Base-by-base conservation (phyloP, 2,888 invertebrate species). In the Allophyes oxyacanthae region DNA sequence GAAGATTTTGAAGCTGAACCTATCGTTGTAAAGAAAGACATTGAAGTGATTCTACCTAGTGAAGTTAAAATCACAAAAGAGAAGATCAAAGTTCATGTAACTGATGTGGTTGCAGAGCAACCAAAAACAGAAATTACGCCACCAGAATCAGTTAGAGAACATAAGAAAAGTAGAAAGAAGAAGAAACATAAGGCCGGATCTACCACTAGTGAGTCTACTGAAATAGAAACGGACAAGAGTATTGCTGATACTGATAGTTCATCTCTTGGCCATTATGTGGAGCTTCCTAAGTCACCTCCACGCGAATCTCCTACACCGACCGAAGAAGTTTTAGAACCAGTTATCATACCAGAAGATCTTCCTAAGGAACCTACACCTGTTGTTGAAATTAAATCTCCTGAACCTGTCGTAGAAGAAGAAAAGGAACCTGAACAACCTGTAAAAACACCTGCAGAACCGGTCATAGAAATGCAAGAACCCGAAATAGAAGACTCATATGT, bases 151-250 rank as follows among this genome's bases (percentile, higher is more conserved):
- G 69, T 68, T 10, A 85, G 82, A 61, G 94, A 94, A 68, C 89
- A 89, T 42, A 95, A 95, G 75, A 90, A 92, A 83, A 95, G 94
- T 87, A 95, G 95, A 89, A 95, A 94, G 93, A 95, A 94, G 92
- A 96, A 95, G 92, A 96, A 96, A 86, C 95, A 92, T 82, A 95
- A 95, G 86, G 89, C 89, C 41, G 85, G 86, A 36, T 86, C 83
- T 2, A 83, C 83, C 28, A 77, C 77, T 7, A 88, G 84, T 73
- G 86, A 87, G 20, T 83, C 85, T 5, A 62, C 80, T 26, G 84
- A 84, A 56, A 69, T 78, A 8, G 92, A 92, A 69, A 83, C 85
- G 5, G 92, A 92, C 26, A 90, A 85, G 64, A 92, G 90, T 70
- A 60, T 92, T 33, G 71, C 77, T 8, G 88, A 85, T 56, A 89